Evolutionary conservation across 1,140 invertebrate genomes (phyloP).

Genomic region (Stenopsyche tienmushanensis): DNA sequence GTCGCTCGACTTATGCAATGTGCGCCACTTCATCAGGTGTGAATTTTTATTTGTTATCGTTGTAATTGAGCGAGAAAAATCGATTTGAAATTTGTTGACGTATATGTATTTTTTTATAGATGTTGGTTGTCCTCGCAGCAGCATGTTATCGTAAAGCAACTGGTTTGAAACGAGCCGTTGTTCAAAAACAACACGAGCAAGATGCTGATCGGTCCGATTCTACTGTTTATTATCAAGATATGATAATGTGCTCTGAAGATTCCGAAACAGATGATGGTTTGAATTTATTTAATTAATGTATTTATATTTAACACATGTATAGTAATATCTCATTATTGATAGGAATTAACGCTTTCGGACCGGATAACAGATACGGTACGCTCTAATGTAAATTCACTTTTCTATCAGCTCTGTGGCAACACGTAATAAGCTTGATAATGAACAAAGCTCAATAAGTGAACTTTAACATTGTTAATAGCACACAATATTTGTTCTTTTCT

Average conservation of each 20-base stretch:
- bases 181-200: slow-evolving; percentile 79
- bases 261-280: slow-evolving; percentile 83
- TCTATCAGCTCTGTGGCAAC: too few species aligned
- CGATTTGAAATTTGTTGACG: too few species aligned
- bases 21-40: slow-evolving; percentile 58
- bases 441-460: too few species aligned
- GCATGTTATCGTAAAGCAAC: slow-evolving; percentile 89
- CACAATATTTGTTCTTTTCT: too few species aligned
- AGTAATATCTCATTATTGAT: neutral
- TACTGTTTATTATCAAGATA: slow-evolving; percentile 91
- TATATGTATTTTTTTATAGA: slow-evolving; percentile 64
- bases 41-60: slow-evolving; percentile 46
- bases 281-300: neutral
- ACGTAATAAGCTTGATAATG: too few species aligned
- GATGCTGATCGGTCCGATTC: slow-evolving; percentile 84
- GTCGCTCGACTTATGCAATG: slow-evolving; percentile 63
- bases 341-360: too few species aligned
- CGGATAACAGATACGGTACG: neutral
- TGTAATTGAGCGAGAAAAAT: slow-evolving; percentile 45
- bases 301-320: neutral
- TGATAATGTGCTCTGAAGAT: slow-evolving; percentile 85
- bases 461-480: too few species aligned
- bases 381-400: too few species aligned
- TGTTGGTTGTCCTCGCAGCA: slow-evolving; percentile 83
- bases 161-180: slow-evolving; percentile 70